phyloP scores from a whole-genome alignment of 2,113 vertebrate genomes.

The Callipepla squamata region DNA sequence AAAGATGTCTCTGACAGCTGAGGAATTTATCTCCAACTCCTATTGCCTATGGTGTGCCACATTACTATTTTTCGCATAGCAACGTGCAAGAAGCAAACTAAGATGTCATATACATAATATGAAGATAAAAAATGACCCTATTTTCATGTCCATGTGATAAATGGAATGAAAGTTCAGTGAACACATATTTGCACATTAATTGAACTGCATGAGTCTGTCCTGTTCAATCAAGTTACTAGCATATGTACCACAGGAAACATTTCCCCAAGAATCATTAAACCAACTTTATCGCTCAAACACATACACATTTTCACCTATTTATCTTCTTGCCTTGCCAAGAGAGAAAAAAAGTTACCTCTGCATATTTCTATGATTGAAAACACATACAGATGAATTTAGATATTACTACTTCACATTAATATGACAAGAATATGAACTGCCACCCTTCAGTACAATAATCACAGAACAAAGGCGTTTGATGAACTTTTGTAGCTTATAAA shows the following conservation, averaged over 20 bases:
- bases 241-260: conserved; percentile 63
- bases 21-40: conserved; percentile 79
- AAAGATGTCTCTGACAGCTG: conserved; percentile 74
- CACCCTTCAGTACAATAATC: conserved; percentile 5
- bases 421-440: conserved; percentile 24
- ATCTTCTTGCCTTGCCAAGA: conserved; percentile 63
- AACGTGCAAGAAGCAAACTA: conserved; percentile 74
- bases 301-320: conserved; percentile 64
- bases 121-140: conserved; percentile 83
- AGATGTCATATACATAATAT: conserved; percentile 82
- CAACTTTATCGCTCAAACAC: conserved; percentile 73
- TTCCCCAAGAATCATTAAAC: conserved; percentile 74
- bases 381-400: conserved; percentile 37
- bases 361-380: conserved; percentile 36
- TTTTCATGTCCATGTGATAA: conserved; percentile 79
- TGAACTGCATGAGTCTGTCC: conserved; percentile 79
- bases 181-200: conserved; percentile 84
- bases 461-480: conserved; percentile 57
- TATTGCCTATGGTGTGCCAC: conserved; percentile 66
- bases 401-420: background rate
- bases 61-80: conserved; percentile 71
- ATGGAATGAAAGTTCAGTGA: conserved; percentile 77
- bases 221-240: conserved; percentile 76
- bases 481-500: conserved; percentile 3
- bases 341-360: conserved; percentile 29